These are phyloP conservation scores for Cylas formicarius DNA, from an alignment of 1,140 invertebrate genomes.

Conservation along the genomic window DNA sequence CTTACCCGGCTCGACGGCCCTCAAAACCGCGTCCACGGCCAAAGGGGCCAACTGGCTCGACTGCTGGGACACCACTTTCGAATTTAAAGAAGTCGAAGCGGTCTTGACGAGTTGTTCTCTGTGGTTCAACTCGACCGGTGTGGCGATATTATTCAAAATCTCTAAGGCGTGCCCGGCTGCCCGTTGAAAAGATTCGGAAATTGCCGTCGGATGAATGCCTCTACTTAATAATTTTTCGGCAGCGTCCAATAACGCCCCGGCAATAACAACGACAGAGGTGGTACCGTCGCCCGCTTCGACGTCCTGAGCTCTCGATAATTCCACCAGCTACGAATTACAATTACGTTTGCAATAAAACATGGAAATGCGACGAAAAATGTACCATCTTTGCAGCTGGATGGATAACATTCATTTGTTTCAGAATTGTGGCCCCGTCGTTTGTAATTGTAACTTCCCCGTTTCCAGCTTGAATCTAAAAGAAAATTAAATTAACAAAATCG, in stretches of 20 bases:
- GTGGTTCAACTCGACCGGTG: constrained; percentile 80
- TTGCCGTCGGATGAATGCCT: constrained; percentile 95
- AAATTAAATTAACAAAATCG: constrained; percentile 1
- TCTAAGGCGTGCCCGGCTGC: constrained; percentile 80
- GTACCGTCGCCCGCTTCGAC: constrained; percentile 99
- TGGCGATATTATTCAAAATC: constrained; percentile 81
- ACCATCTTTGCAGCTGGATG: constrained; percentile 99
- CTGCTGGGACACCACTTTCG: constrained; percentile 98
- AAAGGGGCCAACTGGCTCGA: constrained; percentile 90
- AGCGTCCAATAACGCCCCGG: constrained; percentile 91
- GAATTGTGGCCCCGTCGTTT: constrained; percentile 99
- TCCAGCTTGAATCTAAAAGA: constrained; percentile 79
- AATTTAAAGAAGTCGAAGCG: constrained; percentile 95
- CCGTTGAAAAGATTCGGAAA: constrained; percentile 94
- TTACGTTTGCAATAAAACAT: background rate
- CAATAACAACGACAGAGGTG: constrained; percentile 93
- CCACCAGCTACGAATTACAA: constrained; percentile 72
- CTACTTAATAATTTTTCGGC: constrained; percentile 86
- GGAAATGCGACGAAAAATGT: constrained; percentile 27
- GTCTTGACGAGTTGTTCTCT: constrained; percentile 84
- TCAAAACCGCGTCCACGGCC: constrained; percentile 93
- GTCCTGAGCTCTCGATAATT: constrained; percentile 97
- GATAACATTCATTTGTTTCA: constrained; percentile 98
- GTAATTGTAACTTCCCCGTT: constrained; percentile 99
- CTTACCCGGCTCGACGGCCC: constrained; percentile 54